Evolutionary conservation across 2,797 vertebrate genomes (phyloP).

Genomic region (Tiaroga cobitis): DNA sequence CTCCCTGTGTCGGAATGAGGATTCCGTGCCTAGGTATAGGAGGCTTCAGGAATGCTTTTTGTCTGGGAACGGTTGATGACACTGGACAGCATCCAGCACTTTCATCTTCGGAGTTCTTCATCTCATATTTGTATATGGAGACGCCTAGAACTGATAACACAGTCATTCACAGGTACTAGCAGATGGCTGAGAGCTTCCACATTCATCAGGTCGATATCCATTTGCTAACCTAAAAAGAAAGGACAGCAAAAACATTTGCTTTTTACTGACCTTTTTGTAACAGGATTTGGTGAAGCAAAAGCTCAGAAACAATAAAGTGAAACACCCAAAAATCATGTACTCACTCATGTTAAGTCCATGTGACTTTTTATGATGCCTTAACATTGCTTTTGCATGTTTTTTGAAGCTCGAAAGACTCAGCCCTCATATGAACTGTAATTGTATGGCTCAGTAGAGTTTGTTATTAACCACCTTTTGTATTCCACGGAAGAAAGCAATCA

Average conservation of each 20-base stretch:
- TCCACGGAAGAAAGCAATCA: background rate
- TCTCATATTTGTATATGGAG: slow-evolving; percentile 54
- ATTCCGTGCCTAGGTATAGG: slow-evolving; percentile 26
- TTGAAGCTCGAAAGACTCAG: background rate
- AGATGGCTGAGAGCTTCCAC: slow-evolving; percentile 47
- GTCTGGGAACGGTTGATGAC: slow-evolving; percentile 45
- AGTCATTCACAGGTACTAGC: slow-evolving; percentile 62
- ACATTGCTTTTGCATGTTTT: background rate
- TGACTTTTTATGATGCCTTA: background rate
- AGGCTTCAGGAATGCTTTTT: slow-evolving; percentile 46
- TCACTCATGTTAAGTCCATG: background rate
- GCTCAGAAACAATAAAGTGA: background rate
- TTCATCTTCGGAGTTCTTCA: slow-evolving; percentile 54
- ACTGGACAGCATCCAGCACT: slow-evolving; percentile 44
- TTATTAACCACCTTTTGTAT: background rate
- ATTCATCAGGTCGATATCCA: slow-evolving; percentile 31
- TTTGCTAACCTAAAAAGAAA: slow-evolving; percentile 10
- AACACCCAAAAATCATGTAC: background rate
- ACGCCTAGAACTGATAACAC: slow-evolving; percentile 56
- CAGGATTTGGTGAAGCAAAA: background rate
- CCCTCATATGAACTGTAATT: too few relatives aligned
- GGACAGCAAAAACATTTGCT: background rate
- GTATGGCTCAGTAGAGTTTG: background rate
- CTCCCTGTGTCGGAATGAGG: background rate
- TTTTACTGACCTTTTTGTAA: slow-evolving; percentile 1